These are phyloP conservation scores for Copidosoma aretas DNA, from an alignment of 2,888 invertebrate genomes.

Conservation along the genomic window DNA sequence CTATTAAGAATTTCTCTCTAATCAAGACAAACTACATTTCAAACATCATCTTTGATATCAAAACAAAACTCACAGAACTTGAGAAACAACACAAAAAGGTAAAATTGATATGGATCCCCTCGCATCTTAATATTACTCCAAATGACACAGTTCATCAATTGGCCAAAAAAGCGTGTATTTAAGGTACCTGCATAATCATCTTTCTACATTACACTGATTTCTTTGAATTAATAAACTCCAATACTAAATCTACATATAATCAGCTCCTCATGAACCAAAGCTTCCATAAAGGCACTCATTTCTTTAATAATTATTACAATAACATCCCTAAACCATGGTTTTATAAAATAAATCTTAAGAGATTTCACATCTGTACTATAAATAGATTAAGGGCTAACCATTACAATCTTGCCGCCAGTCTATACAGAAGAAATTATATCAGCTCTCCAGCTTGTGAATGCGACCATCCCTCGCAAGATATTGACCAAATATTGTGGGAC, in stretches of 20 bases:
- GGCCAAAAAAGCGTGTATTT: neutral
- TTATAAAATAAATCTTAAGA: no score
- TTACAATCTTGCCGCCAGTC: neutral
- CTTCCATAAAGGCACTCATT: neutral
- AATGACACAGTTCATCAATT: neutral
- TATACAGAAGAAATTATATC: constrained; percentile 1
- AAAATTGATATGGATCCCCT: neutral
- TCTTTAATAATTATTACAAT: neutral
- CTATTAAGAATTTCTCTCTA: neutral
- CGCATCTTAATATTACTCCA: neutral
- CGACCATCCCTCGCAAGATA: neutral
- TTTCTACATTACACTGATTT: no score
- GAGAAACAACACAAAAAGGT: neutral
- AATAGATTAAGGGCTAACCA: no score
- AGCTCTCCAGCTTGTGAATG: constrained; percentile 2
- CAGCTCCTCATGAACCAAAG: neutral
- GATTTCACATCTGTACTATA: neutral
- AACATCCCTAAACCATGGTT: constrained; percentile 2
- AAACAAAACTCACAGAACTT: neutral
- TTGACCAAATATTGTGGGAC: constrained; percentile 3
- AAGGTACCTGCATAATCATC: neutral
- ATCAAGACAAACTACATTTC: neutral
- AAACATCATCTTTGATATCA: neutral
- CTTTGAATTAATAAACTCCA: no score
- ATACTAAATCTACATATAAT: no score